phyloP scores from a whole-genome alignment of 1,140 invertebrate genomes.

The Eriocheir sinensis region DNA sequence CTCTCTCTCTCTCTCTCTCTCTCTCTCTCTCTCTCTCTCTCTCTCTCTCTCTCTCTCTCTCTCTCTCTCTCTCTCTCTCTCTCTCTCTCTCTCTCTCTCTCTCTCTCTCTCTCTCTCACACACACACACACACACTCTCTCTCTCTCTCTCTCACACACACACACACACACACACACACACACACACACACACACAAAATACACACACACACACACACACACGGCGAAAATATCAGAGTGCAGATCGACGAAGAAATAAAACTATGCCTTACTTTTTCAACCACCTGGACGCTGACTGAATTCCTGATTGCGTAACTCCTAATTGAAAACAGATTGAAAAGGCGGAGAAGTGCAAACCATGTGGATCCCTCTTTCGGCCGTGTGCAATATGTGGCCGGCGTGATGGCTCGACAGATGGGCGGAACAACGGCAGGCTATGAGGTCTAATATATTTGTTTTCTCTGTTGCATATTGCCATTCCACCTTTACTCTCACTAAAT shows the following conservation, averaged over 20 bases:
- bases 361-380: background rate
- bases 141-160: background rate
- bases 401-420: background rate
- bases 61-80: background rate
- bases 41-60: no score
- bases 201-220: background rate
- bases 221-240: no score
- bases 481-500: no score
- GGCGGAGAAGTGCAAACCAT: background rate
- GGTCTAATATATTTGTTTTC: no score
- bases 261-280: background rate
- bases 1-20: no score
- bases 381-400: background rate
- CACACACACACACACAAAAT: constrained; percentile 4
- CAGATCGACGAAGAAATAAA: background rate
- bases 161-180: background rate
- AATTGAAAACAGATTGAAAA: constrained; percentile 3
- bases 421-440: no score
- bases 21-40: background rate
- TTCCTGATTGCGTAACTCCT: background rate
- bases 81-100: no score
- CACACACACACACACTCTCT: background rate
- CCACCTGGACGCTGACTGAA: background rate
- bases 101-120: background rate
- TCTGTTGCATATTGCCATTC: no score